Evolutionary conservation across 2,113 vertebrate genomes (phyloP), one percentile per base, ranked within the genome.

Genomic region (Hiodon tergisus): DNA sequence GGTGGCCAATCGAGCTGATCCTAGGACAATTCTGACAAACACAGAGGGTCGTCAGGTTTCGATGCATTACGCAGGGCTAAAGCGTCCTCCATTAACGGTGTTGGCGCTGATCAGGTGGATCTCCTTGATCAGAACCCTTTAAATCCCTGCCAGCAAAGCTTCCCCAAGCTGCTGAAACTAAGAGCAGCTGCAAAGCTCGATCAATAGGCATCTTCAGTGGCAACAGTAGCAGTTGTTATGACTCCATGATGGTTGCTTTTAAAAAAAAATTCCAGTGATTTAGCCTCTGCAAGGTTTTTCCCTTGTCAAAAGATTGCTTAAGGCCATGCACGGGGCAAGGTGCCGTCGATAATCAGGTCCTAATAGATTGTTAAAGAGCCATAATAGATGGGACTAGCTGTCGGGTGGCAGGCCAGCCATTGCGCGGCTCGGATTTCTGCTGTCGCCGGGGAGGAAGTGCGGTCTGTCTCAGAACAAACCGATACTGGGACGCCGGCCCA

Each of bases 321-420:
- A 73, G 78, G 74, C 73, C 78, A 78, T 67, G 62, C 69, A 58
- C 68, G 65, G 75, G 80, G 81, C 82, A 76, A 78, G 73, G 73
- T 81, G 78, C 77, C 78, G 77, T 78, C 80, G 66, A 80, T 82
- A 79, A 82, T 81, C 78, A 78, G 66, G 73, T 66, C 73, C 65
- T 78, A 80, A 80, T 67, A 76, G 77, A 73, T 72, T 51, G 74
- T 79, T 79, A 74, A 78, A 79, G 70, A 82, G 75, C 74, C 79
- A 76, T 77, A 67, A 60, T 17, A 71, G 70, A 66, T 72, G 84
- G 89, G 85, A 93, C 94, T 95, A 95, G 89, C 71, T 94, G 81
- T 94, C 88, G 85, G 94, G 93, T 80, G 92, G 81, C 59, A 96
- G 88, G 87, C 89, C 88, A 84, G 81, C 13, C 75, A 83, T 98